These are phyloP conservation scores for Conopomorpha cramerella DNA, from an alignment of 1,140 invertebrate genomes.

Conservation along the genomic window DNA sequence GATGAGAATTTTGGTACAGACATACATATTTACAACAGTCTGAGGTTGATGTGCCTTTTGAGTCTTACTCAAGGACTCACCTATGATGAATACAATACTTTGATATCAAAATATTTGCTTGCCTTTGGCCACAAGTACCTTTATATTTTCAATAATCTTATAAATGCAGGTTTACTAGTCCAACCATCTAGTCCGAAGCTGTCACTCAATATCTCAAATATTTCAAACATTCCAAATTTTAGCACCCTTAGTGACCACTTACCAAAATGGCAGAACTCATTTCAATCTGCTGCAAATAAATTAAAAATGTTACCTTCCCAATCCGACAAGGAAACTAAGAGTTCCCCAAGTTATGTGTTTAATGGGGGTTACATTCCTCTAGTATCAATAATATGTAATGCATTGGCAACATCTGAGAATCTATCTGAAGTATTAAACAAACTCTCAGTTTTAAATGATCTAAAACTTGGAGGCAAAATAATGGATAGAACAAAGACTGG, in stretches of 20 bases:
- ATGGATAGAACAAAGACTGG: constrained; percentile 28
- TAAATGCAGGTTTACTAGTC: constrained; percentile 71
- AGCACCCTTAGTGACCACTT: constrained; percentile 51
- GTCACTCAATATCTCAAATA: constrained; percentile 41
- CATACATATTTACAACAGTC: constrained; percentile 65
- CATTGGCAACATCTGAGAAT: constrained; percentile 26
- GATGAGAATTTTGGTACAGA: constrained; percentile 73
- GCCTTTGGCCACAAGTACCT: constrained; percentile 86
- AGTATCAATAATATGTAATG: constrained; percentile 30
- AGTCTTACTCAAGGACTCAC: constrained; percentile 74
- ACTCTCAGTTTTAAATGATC: constrained; percentile 23
- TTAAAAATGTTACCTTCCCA: constrained; percentile 73
- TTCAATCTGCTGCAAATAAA: constrained; percentile 71
- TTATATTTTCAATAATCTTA: constrained; percentile 79
- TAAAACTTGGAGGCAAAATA: constrained; percentile 35
- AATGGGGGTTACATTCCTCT: constrained; percentile 81
- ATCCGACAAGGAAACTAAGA: constrained; percentile 57
- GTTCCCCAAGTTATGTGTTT: constrained; percentile 84
- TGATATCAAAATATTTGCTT: constrained; percentile 83
- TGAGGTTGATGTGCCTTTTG: constrained; percentile 78
- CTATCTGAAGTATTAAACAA: constrained; percentile 33
- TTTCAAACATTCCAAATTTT: not conserved
- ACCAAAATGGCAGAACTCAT: constrained; percentile 65
- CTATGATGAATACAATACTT: constrained; percentile 66
- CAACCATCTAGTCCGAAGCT: constrained; percentile 56